phyloP scores from a whole-genome alignment of 2,113 vertebrate genomes.

The Calyptommatus sinebrachiatus region DNA sequence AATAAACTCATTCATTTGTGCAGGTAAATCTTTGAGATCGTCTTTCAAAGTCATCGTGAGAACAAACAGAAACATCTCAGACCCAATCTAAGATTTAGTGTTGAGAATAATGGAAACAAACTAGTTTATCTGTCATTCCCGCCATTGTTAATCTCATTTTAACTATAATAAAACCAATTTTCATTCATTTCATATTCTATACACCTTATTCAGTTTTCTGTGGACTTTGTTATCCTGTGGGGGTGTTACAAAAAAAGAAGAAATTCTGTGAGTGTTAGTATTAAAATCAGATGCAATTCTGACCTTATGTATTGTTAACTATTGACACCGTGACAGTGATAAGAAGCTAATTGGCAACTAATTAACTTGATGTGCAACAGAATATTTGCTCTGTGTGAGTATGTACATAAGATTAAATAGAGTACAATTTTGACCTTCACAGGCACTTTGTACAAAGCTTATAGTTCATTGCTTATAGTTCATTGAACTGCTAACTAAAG shows the following conservation, averaged over 20 bases:
- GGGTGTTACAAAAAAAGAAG: not conserved
- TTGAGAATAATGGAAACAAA: not conserved
- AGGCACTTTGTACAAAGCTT: not conserved
- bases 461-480: not conserved
- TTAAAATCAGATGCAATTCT: not conserved
- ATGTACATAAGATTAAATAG: not conserved
- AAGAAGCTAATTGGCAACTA: constrained; percentile 3
- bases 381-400: not conserved
- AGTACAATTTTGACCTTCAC: not conserved
- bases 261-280: not conserved
- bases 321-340: not conserved
- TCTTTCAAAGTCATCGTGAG: too few species aligned
- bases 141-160: not conserved
- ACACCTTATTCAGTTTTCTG: not conserved
- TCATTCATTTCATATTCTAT: not conserved
- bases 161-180: not conserved
- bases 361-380: not conserved
- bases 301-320: not conserved
- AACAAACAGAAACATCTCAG: too few species aligned
- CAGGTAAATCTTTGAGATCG: too few species aligned
- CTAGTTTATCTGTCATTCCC: not conserved
- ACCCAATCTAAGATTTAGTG: too few species aligned
- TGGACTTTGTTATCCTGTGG: not conserved
- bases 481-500: not conserved
- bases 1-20: too few species aligned